phyloP scores from a whole-genome alignment of 2,888 invertebrate genomes.

The Phymatocera aterrima region DNA sequence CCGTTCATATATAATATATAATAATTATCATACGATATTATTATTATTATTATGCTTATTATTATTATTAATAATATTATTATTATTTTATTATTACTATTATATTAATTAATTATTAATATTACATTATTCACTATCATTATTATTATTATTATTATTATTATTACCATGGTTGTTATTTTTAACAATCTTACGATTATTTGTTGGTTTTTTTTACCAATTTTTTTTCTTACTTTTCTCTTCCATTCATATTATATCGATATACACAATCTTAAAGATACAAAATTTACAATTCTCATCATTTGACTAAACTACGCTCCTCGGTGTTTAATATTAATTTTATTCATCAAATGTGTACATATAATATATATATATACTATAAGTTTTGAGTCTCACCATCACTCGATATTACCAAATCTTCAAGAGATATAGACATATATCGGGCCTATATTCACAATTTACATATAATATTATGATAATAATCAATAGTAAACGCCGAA shows the following conservation, averaged over 20 bases:
- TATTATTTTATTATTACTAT: conserved; percentile 22
- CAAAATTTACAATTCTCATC: conserved; percentile 68
- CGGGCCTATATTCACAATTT: conserved; percentile 4
- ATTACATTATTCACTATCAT: conserved; percentile 48
- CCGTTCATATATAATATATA: conserved; percentile 28
- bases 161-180: conserved; percentile 28
- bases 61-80: conserved; percentile 17
- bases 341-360: neutral
- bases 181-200: conserved; percentile 4
- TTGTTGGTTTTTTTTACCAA: neutral
- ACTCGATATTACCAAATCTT: neutral
- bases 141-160: conserved; percentile 39
- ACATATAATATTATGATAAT: neutral
- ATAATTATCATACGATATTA: conserved; percentile 27
- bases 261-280: conserved; percentile 71
- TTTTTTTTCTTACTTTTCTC: neutral
- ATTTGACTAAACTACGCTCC: conserved; percentile 42
- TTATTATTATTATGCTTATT: conserved; percentile 11
- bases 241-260: conserved; percentile 53
- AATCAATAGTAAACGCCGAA: conserved; percentile 35
- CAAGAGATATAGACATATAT: neutral
- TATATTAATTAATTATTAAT: conserved; percentile 32
- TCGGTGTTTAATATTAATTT: conserved; percentile 22
- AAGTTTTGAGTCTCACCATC: neutral
- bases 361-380: too few species aligned